Conservation (phyloP, 2,797 vertebrate species). For the Sebastes dallii region DNA sequence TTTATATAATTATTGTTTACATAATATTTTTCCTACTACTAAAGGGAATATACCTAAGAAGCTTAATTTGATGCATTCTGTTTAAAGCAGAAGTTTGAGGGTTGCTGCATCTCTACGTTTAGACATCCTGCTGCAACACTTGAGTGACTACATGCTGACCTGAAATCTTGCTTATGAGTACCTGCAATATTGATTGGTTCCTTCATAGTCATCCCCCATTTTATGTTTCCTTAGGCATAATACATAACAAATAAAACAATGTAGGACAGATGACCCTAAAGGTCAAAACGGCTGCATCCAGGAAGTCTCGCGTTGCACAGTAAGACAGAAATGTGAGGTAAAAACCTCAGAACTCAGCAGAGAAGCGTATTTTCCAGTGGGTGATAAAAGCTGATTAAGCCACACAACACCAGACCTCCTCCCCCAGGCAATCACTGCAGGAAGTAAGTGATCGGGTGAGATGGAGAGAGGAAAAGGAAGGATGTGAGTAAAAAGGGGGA, state of each 20-base stretch:
- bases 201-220: neutral
- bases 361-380: constrained; percentile 7
- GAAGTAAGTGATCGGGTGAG: constrained; percentile 49
- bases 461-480: constrained; percentile 49
- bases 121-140: neutral
- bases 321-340: neutral
- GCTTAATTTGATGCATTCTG: neutral
- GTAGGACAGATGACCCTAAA: constrained; percentile 3
- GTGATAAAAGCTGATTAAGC: constrained; percentile 54
- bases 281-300: constrained; percentile 2
- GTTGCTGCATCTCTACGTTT: neutral
- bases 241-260: neutral
- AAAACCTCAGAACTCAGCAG: neutral
- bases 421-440: constrained; percentile 42
- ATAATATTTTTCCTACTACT: no score
- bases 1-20: no score
- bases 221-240: neutral
- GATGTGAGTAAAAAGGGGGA: constrained; percentile 22
- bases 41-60: neutral
- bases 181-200: neutral
- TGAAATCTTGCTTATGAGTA: neutral
- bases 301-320: neutral
- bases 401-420: constrained; percentile 19
- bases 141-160: constrained; percentile 2
- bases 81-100: neutral